These are phyloP conservation scores for Cryptophagus acutangulus DNA, from an alignment of 2,888 invertebrate genomes.

Conservation along the genomic window DNA sequence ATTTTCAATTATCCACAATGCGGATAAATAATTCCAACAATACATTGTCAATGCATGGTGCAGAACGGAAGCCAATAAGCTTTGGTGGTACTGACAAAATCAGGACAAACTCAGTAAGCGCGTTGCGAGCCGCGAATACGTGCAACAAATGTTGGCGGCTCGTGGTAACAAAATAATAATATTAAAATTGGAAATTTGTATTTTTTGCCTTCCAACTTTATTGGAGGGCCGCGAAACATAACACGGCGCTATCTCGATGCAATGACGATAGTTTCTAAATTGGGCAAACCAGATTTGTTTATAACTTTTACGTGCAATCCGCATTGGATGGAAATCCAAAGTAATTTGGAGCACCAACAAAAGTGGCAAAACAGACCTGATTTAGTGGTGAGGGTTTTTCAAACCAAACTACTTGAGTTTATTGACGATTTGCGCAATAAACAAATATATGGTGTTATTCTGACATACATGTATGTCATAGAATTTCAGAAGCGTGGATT, in stretches of 20 bases:
- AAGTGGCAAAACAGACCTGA: slow-evolving; percentile 14
- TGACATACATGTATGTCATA: slow-evolving; percentile 14
- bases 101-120: slow-evolving; percentile 10
- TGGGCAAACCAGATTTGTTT: slow-evolving; percentile 7
- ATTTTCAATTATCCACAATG: slow-evolving; percentile 11
- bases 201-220: slow-evolving; percentile 8
- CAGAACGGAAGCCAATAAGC: slow-evolving; percentile 1
- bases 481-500: slow-evolving; percentile 18
- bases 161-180: too few species aligned
- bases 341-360: background rate
- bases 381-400: slow-evolving; percentile 10
- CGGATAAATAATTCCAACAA: slow-evolving; percentile 16
- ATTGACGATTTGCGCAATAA: slow-evolving; percentile 12
- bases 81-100: slow-evolving; percentile 4
- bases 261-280: slow-evolving; percentile 9
- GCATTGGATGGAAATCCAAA: background rate
- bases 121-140: background rate
- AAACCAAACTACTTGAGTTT: slow-evolving; percentile 13
- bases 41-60: slow-evolving; percentile 14
- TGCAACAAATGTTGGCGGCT: background rate
- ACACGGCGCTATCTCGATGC: slow-evolving; percentile 3
- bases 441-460: slow-evolving; percentile 13
- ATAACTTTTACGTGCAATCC: background rate
- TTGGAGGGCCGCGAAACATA: slow-evolving; percentile 6
- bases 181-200: slow-evolving; percentile 10